These are phyloP conservation scores for Athalia circularis DNA, from an alignment of 2,888 invertebrate genomes.

Conservation along the genomic window DNA sequence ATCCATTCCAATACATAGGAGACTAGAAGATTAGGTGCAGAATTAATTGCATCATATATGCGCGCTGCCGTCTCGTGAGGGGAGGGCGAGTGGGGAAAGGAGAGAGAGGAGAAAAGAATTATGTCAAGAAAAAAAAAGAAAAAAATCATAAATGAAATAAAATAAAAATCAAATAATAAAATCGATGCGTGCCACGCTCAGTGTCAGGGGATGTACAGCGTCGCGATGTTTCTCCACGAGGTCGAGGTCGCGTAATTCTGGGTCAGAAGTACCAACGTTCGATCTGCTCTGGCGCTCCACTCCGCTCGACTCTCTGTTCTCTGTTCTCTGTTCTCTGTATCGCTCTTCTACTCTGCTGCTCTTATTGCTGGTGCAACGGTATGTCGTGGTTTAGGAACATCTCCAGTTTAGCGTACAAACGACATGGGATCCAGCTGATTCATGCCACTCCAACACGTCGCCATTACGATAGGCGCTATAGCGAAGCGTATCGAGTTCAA, in stretches of 20 bases:
- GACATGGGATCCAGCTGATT: conserved; percentile 35
- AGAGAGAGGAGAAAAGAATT: too few species aligned
- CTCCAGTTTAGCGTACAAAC: conserved; percentile 33
- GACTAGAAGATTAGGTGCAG: too few species aligned
- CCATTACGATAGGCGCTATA: background rate
- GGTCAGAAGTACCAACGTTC: conserved; percentile 17
- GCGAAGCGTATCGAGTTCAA: too few species aligned
- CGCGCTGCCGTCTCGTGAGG: too few species aligned
- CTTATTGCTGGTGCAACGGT: background rate
- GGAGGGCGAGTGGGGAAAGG: too few species aligned
- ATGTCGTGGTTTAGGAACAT: conserved; percentile 43
- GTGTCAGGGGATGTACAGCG: too few species aligned
- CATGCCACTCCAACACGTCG: conserved; percentile 26
- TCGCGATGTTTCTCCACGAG: background rate
- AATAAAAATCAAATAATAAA: background rate
- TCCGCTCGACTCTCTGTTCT: too few species aligned
- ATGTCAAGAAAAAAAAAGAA: background rate
- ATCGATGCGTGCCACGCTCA: too few species aligned
- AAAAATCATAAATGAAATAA: background rate
- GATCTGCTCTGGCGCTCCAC: background rate
- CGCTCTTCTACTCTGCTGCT: too few species aligned
- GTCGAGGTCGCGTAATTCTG: conserved; percentile 14
- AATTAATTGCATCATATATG: too few species aligned
- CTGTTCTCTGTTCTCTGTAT: too few species aligned
- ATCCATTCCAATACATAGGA: too few species aligned